Conservation (phyloP, 2,888 invertebrate genomes). For the Pherbina coryleti region DNA sequence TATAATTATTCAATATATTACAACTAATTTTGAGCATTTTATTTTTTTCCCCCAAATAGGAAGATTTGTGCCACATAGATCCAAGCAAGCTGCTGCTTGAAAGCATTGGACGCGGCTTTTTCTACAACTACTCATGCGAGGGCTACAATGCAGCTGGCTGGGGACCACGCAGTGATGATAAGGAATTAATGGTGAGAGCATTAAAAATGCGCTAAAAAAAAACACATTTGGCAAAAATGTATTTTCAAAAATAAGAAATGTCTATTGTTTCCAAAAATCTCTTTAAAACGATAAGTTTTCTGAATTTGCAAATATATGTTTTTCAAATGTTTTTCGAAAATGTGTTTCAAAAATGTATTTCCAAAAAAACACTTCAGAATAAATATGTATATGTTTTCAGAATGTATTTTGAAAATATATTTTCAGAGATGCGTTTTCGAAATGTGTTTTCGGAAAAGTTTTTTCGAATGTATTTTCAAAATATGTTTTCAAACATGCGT, state of each 20-base stretch:
- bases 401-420: too few relatives aligned
- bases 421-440: too few relatives aligned
- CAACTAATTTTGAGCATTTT: constrained; percentile 9
- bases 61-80: constrained; percentile 85
- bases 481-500: too few relatives aligned
- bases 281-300: too few relatives aligned
- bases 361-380: too few relatives aligned
- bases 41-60: constrained; percentile 54
- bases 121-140: constrained; percentile 94
- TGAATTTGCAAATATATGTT: too few relatives aligned
- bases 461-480: too few relatives aligned
- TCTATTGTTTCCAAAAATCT: too few relatives aligned
- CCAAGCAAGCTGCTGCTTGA: constrained; percentile 87
- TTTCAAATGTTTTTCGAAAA: too few relatives aligned
- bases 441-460: too few relatives aligned
- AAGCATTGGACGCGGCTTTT: constrained; percentile 88
- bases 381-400: too few relatives aligned
- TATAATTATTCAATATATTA: background rate
- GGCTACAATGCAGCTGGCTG: constrained; percentile 91
- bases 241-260: background rate
- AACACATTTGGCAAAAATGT: background rate
- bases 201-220: background rate
- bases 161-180: constrained; percentile 83
- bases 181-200: constrained; percentile 78
- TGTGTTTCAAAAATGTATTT: too few relatives aligned